Evolutionary conservation across 2,113 vertebrate species (phyloP).

Genomic region (Hassar affinis): DNA sequence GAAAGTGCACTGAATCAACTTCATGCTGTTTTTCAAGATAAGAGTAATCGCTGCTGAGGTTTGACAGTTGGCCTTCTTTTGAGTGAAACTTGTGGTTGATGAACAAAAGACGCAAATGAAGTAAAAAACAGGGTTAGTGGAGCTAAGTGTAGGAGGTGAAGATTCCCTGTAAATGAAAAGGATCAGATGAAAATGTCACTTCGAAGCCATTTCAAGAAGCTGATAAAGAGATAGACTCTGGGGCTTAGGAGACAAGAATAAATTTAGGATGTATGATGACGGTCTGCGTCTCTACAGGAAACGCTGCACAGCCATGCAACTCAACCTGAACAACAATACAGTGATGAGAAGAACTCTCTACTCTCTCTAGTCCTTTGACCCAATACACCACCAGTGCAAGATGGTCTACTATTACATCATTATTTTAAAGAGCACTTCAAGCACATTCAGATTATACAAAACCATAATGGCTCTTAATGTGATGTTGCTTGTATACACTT

Average conservation of each 20-base stretch:
- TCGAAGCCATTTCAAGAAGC: slow-evolving; percentile 12
- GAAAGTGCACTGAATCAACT: background rate
- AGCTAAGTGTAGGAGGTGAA: slow-evolving; percentile 56
- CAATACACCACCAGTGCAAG: background rate
- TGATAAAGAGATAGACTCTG: background rate
- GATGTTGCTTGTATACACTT: background rate
- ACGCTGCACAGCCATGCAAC: slow-evolving; percentile 29
- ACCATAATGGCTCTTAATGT: background rate
- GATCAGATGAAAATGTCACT: slow-evolving; percentile 26
- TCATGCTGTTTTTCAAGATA: background rate
- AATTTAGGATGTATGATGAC: slow-evolving; percentile 46
- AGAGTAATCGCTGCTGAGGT: background rate
- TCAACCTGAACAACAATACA: slow-evolving; percentile 40
- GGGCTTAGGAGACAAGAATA: slow-evolving; percentile 26
- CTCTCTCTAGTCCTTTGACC: background rate
- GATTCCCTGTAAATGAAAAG: slow-evolving; percentile 32
- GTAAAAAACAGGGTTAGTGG: slow-evolving; percentile 55
- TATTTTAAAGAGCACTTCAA: background rate
- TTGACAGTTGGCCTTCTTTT: slow-evolving; percentile 3
- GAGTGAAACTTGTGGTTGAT: slow-evolving; percentile 41
- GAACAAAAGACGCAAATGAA: slow-evolving; percentile 45
- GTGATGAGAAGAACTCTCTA: background rate
- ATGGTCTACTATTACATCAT: background rate
- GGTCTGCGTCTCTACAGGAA: slow-evolving; percentile 49
- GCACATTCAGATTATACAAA: background rate